phyloP scores from a whole-genome alignment of 2,113 vertebrate genomes.

The Tachycineta bicolor region DNA sequence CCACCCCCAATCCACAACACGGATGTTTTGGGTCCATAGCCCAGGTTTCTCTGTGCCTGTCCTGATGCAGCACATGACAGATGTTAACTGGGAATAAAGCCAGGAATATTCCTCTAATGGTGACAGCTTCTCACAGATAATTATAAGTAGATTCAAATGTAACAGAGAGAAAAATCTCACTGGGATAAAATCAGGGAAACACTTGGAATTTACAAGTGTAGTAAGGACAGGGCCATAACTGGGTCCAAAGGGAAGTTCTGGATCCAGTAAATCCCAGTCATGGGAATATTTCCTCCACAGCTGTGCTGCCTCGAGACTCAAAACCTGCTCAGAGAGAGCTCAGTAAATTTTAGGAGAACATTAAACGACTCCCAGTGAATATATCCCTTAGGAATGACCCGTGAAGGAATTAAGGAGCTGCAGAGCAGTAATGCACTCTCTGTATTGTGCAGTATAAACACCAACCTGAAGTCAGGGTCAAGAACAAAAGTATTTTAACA shows the following conservation, averaged over 20 bases:
- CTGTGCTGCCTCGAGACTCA: background rate
- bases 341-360: background rate
- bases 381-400: background rate
- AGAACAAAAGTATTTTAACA: background rate
- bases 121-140: background rate
- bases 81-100: background rate
- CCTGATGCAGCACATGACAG: background rate
- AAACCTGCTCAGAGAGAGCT: background rate
- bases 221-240: background rate
- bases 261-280: background rate
- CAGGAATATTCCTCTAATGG: background rate
- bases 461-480: background rate
- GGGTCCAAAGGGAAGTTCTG: background rate
- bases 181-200: background rate
- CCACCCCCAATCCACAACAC: fast-evolving
- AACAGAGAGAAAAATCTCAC: background rate
- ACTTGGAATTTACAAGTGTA: background rate
- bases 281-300: background rate
- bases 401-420: background rate
- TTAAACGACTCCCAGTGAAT: background rate
- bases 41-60: background rate
- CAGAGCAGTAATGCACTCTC: background rate
- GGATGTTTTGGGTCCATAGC: background rate
- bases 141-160: background rate
- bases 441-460: background rate